Evolutionary conservation across 1,140 invertebrate species (phyloP).

Genomic region (Vanessa tameamea): DNA sequence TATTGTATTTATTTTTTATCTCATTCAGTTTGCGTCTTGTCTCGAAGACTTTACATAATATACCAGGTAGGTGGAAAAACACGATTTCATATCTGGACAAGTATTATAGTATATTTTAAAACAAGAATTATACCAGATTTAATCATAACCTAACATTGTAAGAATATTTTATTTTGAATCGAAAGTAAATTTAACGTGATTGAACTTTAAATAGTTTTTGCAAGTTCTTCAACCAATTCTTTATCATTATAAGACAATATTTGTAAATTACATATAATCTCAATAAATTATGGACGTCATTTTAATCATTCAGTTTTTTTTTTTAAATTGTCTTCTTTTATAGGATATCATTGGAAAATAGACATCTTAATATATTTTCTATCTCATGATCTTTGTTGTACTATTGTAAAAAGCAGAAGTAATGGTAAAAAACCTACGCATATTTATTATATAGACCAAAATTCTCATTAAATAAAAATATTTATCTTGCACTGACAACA

Average conservation of each 20-base stretch:
- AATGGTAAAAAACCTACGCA: too few relatives aligned
- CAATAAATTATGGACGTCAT: neutral
- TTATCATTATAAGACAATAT: neutral
- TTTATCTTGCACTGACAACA: too few relatives aligned
- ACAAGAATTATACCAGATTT: neutral
- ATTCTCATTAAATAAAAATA: too few relatives aligned
- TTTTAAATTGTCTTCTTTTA: neutral
- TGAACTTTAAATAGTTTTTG: neutral
- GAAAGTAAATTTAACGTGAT: neutral
- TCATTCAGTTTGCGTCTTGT: neutral
- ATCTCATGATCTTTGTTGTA: too few relatives aligned
- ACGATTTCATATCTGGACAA: neutral
- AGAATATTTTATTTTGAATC: neutral
- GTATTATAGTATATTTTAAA: neutral
- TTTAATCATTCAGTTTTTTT: neutral
- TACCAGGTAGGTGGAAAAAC: constrained; percentile 5
- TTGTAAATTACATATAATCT: neutral
- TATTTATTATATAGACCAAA: too few relatives aligned
- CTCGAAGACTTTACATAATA: neutral
- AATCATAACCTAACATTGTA: neutral
- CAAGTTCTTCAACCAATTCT: neutral
- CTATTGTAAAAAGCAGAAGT: too few relatives aligned
- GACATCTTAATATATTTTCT: too few relatives aligned
- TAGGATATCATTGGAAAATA: too few relatives aligned
- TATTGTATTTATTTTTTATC: neutral